Evolutionary conservation across 37 sponge, comb jelly and placozoan species (phyloP).

Genomic region (Tethya wilhelma): DNA sequence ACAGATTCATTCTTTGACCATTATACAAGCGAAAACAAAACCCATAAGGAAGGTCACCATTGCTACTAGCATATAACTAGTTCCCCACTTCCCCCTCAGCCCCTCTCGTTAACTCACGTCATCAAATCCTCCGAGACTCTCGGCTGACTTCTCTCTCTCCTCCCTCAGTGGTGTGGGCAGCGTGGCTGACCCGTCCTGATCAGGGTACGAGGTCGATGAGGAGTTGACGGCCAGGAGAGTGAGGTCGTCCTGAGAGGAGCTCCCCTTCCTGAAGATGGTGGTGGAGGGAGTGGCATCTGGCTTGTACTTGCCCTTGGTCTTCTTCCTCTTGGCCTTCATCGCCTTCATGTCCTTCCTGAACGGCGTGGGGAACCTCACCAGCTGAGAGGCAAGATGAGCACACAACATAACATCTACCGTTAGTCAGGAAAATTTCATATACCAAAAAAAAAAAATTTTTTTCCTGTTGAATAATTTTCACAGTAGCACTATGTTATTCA

Average conservation of each 20-base stretch:
- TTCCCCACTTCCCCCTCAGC: neutral
- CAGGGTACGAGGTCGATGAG: neutral
- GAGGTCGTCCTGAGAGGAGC: constrained; percentile 34
- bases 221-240: constrained; percentile 14
- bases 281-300: constrained; percentile 57
- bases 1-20: too few relatives aligned
- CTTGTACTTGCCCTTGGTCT: constrained; percentile 40
- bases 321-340: constrained; percentile 54
- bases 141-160: neutral
- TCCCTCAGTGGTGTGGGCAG: neutral
- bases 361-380: constrained; percentile 82
- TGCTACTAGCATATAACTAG: neutral
- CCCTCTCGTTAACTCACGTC: neutral
- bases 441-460: too few relatives aligned
- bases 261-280: constrained; percentile 74
- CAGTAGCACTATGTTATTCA: too few relatives aligned
- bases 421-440: too few relatives aligned
- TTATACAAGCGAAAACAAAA: too few relatives aligned
- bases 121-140: constrained; percentile 4
- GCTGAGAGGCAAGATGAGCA: too few relatives aligned
- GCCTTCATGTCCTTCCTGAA: constrained; percentile 52
- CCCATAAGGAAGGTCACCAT: too few relatives aligned
- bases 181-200: neutral
- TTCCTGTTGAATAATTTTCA: too few relatives aligned
- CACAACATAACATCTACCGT: too few relatives aligned